Evolutionary conservation across 2,888 invertebrate species (phyloP).

Genomic region (Salpingus planirostris): DNA sequence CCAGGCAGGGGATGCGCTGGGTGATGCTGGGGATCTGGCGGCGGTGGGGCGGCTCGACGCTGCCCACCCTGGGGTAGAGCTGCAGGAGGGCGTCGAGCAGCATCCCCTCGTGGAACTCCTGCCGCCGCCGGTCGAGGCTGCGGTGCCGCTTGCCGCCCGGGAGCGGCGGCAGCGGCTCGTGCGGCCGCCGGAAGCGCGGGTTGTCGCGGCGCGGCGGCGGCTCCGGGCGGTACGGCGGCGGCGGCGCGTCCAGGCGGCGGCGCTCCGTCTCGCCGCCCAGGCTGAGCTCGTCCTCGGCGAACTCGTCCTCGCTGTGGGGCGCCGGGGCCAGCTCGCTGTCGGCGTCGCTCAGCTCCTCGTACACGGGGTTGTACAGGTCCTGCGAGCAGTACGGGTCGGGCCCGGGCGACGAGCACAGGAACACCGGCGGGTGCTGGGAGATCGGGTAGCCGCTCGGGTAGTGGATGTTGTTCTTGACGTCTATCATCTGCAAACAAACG

Average conservation of each 20-base stretch:
- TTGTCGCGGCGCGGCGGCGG: conserved; percentile 41
- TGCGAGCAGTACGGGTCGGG: conserved; percentile 56
- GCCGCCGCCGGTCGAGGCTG: conserved; percentile 47
- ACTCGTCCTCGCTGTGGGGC: conserved; percentile 72
- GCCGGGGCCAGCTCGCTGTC: conserved; percentile 50
- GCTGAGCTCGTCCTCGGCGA: conserved; percentile 75
- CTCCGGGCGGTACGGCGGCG: conserved; percentile 34
- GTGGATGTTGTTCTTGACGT: conserved; percentile 54
- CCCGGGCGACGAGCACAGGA: conserved; percentile 61
- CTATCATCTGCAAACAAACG: conserved; percentile 56
- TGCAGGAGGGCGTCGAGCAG: conserved; percentile 64
- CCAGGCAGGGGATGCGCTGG: conserved; percentile 39
- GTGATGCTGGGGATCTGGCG: conserved; percentile 39
- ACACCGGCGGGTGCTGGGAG: conserved; percentile 55
- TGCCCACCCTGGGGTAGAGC: conserved; percentile 63
- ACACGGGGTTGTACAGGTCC: conserved; percentile 67
- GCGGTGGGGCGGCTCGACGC: conserved; percentile 46
- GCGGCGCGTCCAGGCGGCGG: conserved; percentile 38
- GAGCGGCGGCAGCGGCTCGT: conserved; percentile 50
- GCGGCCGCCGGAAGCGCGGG: conserved; percentile 50
- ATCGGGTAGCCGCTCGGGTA: conserved; percentile 55
- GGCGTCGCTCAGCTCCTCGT: conserved; percentile 68
- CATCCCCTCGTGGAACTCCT: conserved; percentile 75
- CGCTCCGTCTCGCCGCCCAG: conserved; percentile 43
- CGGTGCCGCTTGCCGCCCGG: conserved; percentile 46